phyloP scores from a whole-genome alignment of 2,888 invertebrate species.

The Zygogramma bicolorata region DNA sequence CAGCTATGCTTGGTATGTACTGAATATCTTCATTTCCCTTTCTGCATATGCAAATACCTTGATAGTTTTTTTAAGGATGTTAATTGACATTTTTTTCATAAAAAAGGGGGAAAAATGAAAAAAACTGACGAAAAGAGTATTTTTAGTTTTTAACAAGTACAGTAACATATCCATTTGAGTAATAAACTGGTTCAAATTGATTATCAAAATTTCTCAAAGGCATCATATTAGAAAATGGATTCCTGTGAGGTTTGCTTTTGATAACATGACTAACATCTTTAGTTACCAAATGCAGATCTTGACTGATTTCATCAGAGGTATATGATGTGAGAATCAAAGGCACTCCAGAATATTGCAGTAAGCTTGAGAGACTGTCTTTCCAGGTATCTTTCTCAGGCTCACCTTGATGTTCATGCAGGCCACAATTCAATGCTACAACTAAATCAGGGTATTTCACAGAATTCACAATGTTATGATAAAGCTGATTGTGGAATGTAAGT shows the following conservation, averaged over 20 bases:
- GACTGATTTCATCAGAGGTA: constrained; percentile 55
- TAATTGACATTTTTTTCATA: too few species aligned
- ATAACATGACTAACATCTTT: constrained; percentile 36
- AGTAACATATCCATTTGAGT: constrained; percentile 54
- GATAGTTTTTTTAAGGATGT: too few species aligned
- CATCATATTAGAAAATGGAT: constrained; percentile 55
- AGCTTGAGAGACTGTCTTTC: constrained; percentile 51
- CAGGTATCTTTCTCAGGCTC: constrained; percentile 51
- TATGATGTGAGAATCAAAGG: constrained; percentile 60
- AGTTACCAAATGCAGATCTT: constrained; percentile 49
- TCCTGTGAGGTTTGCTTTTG: constrained; percentile 47
- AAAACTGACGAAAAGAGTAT: neutral
- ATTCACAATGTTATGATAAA: constrained; percentile 56
- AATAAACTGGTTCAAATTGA: constrained; percentile 53
- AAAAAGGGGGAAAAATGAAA: neutral
- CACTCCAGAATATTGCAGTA: constrained; percentile 46
- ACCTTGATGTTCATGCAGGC: constrained; percentile 56
- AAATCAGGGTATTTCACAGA: constrained; percentile 54
- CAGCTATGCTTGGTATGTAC: too few species aligned
- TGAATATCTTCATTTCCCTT: too few species aligned
- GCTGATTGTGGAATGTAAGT: constrained; percentile 34
- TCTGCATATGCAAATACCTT: too few species aligned
- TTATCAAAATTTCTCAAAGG: constrained; percentile 57
- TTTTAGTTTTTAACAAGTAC: neutral
- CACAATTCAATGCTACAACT: constrained; percentile 60